These are phyloP conservation scores for Caenorhabditis drosophilae DNA, from an alignment of 2,888 invertebrate genomes.

Conservation along the genomic window DNA sequence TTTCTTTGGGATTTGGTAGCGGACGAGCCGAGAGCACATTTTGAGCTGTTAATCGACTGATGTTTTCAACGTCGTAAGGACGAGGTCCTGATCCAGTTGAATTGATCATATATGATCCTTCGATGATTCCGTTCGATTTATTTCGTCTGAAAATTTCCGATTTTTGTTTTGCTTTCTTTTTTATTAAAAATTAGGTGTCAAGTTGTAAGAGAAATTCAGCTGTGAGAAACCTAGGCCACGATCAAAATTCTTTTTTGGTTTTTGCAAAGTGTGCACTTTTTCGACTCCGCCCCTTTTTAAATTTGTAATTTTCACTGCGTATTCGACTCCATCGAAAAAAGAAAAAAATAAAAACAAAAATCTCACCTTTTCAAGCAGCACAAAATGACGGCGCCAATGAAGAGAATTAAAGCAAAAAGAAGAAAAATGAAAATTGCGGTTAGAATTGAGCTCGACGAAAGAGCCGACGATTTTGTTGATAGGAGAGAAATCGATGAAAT, in stretches of 20 bases:
- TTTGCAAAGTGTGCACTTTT: background rate
- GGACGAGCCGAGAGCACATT: constrained; percentile 51
- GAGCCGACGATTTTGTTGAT: constrained; percentile 9
- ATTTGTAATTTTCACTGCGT: no score
- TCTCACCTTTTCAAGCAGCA: constrained; percentile 27
- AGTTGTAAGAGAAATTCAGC: no score
- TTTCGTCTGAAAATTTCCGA: constrained; percentile 11
- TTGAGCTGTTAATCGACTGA: constrained; percentile 62
- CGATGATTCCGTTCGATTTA: constrained; percentile 3
- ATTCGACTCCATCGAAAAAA: no score
- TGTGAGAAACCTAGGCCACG: no score
- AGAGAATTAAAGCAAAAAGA: constrained; percentile 21
- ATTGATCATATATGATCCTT: constrained; percentile 62
- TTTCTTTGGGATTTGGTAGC: constrained; percentile 58
- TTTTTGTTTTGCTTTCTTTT: no score
- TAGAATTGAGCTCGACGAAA: constrained; percentile 10
- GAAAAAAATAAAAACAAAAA: no score
- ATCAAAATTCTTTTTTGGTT: no score
- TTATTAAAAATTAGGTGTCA: background rate
- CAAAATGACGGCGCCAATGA: constrained; percentile 27
- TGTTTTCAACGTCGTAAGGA: constrained; percentile 66
- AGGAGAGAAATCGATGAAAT: constrained; percentile 26
- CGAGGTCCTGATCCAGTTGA: constrained; percentile 56
- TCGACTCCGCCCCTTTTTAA: no score
- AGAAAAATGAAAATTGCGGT: constrained; percentile 15